A percentile compares a stretch with the other conserved stretches of the same genome.
These are phyloP conservation scores for Cosmia pyralina DNA, from an alignment of 2,888 invertebrate genomes.

Conservation along the genomic window DNA sequence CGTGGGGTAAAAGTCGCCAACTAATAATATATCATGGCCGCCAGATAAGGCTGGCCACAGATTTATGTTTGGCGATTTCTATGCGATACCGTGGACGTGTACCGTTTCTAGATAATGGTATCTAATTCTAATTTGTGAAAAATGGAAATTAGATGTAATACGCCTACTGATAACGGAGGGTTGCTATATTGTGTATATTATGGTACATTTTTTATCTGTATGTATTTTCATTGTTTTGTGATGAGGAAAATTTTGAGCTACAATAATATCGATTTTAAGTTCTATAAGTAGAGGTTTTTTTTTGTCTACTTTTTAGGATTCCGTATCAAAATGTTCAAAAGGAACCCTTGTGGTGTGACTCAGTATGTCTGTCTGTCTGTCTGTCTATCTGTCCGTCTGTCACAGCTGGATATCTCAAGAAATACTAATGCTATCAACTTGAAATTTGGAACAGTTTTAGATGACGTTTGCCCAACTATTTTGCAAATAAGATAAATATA, in stretches of 20 bases:
- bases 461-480: too few species aligned
- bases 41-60: slow-evolving; percentile 75
- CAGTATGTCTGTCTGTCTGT: too few species aligned
- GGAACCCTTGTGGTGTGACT: too few species aligned
- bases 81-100: slow-evolving; percentile 72
- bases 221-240: slow-evolving; percentile 10
- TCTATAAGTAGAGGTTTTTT: background rate
- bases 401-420: too few species aligned
- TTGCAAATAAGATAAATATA: too few species aligned
- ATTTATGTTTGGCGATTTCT: slow-evolving; percentile 81
- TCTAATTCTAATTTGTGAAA: slow-evolving; percentile 51
- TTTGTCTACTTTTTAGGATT: too few species aligned
- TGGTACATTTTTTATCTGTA: slow-evolving; percentile 15
- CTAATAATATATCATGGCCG: slow-evolving; percentile 81
- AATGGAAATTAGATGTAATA: slow-evolving; percentile 44
- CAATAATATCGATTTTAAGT: background rate
- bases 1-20: slow-evolving; percentile 77
- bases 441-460: too few species aligned
- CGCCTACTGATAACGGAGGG: slow-evolving; percentile 32
- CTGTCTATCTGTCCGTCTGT: too few species aligned
- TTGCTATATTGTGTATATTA: too few species aligned
- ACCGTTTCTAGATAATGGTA: slow-evolving; percentile 45
- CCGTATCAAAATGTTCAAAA: too few species aligned
- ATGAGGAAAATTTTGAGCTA: background rate
- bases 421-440: too few species aligned